Conservation (phyloP, 2,797 vertebrate genomes). For the Apogon hyalosoma region DNA sequence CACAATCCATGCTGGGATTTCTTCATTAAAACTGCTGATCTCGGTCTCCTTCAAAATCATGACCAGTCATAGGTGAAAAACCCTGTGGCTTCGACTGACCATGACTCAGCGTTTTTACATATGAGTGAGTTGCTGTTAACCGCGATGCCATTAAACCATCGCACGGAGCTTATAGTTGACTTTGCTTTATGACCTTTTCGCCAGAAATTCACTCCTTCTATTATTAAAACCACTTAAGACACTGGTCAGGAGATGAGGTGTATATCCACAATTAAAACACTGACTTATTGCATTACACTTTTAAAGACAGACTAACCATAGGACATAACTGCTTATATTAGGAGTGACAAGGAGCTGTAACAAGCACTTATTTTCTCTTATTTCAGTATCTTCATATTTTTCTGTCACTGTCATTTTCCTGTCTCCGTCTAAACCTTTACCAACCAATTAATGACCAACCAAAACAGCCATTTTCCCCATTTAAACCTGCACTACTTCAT, state of each 20-base stretch:
- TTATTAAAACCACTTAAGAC: constrained; percentile 18
- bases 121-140: not conserved
- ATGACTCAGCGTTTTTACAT: constrained; percentile 56
- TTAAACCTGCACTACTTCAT: too few relatives aligned
- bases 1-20: not conserved
- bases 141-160: too few relatives aligned
- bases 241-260: not conserved
- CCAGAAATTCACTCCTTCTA: constrained; percentile 6
- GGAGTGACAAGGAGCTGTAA: too few relatives aligned
- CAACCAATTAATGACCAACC: too few relatives aligned
- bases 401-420: too few relatives aligned
- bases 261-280: constrained; percentile 3
- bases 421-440: too few relatives aligned
- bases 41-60: not conserved
- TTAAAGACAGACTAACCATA: not conserved
- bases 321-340: too few relatives aligned
- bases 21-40: not conserved
- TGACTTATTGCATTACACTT: not conserved
- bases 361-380: too few relatives aligned
- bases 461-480: too few relatives aligned
- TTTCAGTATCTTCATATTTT: too few relatives aligned
- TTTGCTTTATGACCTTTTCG: constrained; percentile 17
- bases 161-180: too few relatives aligned
- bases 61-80: constrained; percentile 20
- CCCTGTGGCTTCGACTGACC: constrained; percentile 17